phyloP scores from a whole-genome alignment of 2,113 vertebrate genomes.

The Rafetus swinhoei region DNA sequence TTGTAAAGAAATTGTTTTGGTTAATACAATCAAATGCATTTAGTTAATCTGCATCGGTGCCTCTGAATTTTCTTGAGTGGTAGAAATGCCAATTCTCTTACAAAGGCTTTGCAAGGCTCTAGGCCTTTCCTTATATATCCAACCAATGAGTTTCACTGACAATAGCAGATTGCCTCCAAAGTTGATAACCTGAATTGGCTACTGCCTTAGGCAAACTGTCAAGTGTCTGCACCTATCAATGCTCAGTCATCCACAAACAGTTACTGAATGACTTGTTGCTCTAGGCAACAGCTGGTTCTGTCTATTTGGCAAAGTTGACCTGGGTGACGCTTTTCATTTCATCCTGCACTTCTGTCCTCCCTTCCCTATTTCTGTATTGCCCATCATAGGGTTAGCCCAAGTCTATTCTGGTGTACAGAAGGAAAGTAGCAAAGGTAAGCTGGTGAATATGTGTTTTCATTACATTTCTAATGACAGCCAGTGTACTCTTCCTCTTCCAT shows the following conservation, averaged over 20 bases:
- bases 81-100: neutral
- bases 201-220: neutral
- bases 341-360: neutral
- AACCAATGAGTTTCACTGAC: neutral
- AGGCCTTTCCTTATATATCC: accelerated
- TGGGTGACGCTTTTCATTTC: neutral
- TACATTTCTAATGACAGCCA: neutral
- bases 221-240: neutral
- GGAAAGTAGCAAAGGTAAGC: neutral
- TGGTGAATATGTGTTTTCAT: neutral
- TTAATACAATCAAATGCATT: conserved; percentile 39
- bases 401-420: neutral
- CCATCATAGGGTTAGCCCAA: neutral
- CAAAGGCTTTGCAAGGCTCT: accelerated
- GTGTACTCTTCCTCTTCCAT: neutral
- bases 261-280: neutral
- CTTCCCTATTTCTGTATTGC: neutral
- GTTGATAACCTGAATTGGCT: neutral
- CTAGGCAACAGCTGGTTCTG: neutral
- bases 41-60: conserved; percentile 11
- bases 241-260: neutral
- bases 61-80: neutral
- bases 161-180: neutral
- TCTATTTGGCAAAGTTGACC: neutral
- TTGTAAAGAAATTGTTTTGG: conserved; percentile 40